phyloP scores from a whole-genome alignment of 2,797 vertebrate genomes.

The Chaenodraco wilsoni region DNA sequence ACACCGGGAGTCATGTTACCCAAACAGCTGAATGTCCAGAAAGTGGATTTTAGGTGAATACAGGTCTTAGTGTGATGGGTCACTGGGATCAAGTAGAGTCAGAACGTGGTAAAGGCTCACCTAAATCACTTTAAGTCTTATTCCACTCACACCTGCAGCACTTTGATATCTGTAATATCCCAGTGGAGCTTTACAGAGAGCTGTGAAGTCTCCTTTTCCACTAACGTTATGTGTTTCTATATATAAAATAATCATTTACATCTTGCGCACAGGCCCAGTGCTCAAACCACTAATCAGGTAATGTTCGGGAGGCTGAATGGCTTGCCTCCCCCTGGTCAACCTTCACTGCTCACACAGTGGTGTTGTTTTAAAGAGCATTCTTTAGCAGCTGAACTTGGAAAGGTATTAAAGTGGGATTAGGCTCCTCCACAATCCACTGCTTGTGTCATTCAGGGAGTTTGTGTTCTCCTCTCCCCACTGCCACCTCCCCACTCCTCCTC shows the following conservation, averaged over 20 bases:
- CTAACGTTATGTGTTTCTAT: conserved; percentile 49
- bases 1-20: conserved; percentile 74
- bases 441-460: conserved; percentile 92
- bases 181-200: conserved; percentile 28
- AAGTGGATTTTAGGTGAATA: conserved; percentile 58
- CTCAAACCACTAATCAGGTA: conserved; percentile 86
- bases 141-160: conserved; percentile 48
- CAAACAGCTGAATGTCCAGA: conserved; percentile 41
- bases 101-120: conserved; percentile 55
- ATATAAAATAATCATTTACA: conserved; percentile 72
- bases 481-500: conserved; percentile 82
- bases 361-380: conserved; percentile 93
- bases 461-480: conserved; percentile 81
- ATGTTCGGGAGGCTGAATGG: conserved; percentile 85
- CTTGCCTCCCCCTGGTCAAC: conserved; percentile 78
- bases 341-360: conserved; percentile 86
- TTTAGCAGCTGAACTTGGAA: conserved; percentile 95
- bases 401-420: conserved; percentile 98
- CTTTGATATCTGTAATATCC: conserved; percentile 51
- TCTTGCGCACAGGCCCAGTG: conserved; percentile 61
- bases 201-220: conserved; percentile 9
- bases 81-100: conserved; percentile 62
- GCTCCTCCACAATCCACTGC: conserved; percentile 91
- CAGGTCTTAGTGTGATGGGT: conserved; percentile 47
- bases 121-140: conserved; percentile 53